These are phyloP conservation scores for Bombus haemorrhoidalis DNA, from an alignment of 1,140 invertebrate species.

Conservation along the genomic window DNA sequence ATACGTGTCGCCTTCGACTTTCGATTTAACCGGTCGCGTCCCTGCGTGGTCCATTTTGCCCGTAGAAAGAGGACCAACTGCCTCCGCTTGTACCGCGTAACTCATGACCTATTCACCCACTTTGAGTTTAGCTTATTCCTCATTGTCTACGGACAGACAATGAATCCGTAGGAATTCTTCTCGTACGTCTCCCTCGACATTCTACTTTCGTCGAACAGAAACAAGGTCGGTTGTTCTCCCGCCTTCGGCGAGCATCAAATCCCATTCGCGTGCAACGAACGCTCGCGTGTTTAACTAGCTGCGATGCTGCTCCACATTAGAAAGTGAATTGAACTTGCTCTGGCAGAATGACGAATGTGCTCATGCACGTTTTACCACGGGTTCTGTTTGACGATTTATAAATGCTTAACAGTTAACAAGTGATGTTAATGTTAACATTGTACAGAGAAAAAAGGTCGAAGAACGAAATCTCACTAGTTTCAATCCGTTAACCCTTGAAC, in stretches of 20 bases:
- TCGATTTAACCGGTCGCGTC: conserved; percentile 44
- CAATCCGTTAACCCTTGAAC: no score
- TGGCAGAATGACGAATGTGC: neutral
- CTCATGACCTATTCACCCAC: conserved; percentile 73
- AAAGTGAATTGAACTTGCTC: conserved; percentile 32
- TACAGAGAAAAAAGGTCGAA: neutral
- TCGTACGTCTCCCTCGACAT: conserved; percentile 22
- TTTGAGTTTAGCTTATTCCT: conserved; percentile 60
- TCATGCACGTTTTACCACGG: neutral
- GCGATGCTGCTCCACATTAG: neutral
- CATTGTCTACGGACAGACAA: conserved; percentile 56
- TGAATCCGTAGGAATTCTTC: conserved; percentile 41
- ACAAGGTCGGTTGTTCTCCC: conserved; percentile 27
- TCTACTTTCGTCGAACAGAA: conserved; percentile 29
- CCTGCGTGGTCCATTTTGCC: conserved; percentile 24
- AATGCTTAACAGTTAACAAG: neutral
- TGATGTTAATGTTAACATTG: neutral
- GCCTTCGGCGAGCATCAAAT: neutral
- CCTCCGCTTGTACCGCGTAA: conserved; percentile 53
- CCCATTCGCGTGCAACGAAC: neutral
- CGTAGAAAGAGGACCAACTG: conserved; percentile 36
- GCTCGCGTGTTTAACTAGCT: neutral
- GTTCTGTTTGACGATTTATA: neutral
- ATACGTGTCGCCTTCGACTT: conserved; percentile 25
- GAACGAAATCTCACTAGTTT: neutral